phyloP scores from a whole-genome alignment of 2,797 vertebrate genomes.

The Scolopax bukidnonensis region DNA sequence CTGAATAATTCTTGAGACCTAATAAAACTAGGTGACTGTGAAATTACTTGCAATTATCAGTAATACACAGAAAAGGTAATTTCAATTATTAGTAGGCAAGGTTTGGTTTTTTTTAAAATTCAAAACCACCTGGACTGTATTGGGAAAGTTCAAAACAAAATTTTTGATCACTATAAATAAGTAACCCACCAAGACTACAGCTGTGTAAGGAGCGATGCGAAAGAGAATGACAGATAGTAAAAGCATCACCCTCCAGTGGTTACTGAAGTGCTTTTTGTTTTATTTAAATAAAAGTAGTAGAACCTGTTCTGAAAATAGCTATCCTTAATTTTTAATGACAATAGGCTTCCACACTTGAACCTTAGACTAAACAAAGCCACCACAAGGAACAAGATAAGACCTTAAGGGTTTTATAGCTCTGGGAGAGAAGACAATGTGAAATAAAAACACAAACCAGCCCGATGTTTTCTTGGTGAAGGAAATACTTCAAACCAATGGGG shows the following conservation, averaged over 20 bases:
- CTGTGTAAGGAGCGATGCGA: background rate
- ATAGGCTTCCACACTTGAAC: slow-evolving; percentile 13
- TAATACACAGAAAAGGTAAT: background rate
- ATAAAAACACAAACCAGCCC: background rate
- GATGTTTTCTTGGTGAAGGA: background rate
- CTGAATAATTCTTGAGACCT: background rate
- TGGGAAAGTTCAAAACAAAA: background rate
- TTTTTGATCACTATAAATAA: background rate
- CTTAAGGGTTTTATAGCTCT: background rate
- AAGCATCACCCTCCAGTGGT: background rate
- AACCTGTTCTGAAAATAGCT: slow-evolving; percentile 36
- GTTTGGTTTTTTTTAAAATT: background rate
- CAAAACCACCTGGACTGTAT: background rate
- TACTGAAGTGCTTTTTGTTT: background rate
- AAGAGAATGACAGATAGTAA: background rate
- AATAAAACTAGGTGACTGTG: background rate
- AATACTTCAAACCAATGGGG: background rate
- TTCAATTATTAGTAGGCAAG: background rate
- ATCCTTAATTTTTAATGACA: background rate
- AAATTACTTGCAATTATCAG: background rate
- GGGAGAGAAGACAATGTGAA: background rate
- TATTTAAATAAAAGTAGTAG: slow-evolving; percentile 15
- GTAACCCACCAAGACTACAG: background rate
- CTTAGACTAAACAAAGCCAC: slow-evolving; percentile 43
- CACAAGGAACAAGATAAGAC: background rate